phyloP scores from a whole-genome alignment of 2,797 vertebrate genomes.

The Clarias fuscus region DNA sequence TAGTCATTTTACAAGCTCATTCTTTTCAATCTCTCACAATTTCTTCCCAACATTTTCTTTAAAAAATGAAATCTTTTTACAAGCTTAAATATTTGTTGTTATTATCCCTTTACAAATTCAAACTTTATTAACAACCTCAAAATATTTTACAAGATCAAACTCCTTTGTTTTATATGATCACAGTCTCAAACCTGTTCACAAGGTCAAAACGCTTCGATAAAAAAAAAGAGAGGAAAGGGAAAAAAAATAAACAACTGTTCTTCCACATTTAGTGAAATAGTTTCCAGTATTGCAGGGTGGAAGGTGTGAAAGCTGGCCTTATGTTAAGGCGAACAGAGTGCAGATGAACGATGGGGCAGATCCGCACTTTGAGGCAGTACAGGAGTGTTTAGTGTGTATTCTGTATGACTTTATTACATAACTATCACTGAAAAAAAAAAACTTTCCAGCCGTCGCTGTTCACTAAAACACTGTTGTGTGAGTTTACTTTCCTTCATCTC shows the following conservation, averaged over 20 bases:
- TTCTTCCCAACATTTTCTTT: not conserved
- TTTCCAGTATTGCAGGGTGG: not conserved
- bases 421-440: not conserved
- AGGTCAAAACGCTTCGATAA: not conserved
- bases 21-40: not conserved
- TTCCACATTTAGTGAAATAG: too few relatives aligned
- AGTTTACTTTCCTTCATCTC: not conserved
- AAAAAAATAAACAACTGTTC: not conserved
- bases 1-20: constrained; percentile 5
- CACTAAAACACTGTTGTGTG: not conserved
- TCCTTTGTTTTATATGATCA: not conserved
- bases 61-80: not conserved
- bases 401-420: not conserved
- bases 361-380: not conserved
- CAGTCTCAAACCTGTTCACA: not conserved
- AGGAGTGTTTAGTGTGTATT: not conserved
- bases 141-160: not conserved
- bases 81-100: too few relatives aligned
- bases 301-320: not conserved
- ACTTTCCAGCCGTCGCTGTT: not conserved
- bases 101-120: not conserved
- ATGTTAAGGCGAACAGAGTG: not conserved
- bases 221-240: not conserved
- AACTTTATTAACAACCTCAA: not conserved
- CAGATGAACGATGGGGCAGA: too few relatives aligned